A percentile compares a stretch with the other conserved stretches of the same genome.
These are phyloP conservation scores for Drosophila putrida DNA, from an alignment of 2,888 invertebrate genomes.

Conservation along the genomic window DNA sequence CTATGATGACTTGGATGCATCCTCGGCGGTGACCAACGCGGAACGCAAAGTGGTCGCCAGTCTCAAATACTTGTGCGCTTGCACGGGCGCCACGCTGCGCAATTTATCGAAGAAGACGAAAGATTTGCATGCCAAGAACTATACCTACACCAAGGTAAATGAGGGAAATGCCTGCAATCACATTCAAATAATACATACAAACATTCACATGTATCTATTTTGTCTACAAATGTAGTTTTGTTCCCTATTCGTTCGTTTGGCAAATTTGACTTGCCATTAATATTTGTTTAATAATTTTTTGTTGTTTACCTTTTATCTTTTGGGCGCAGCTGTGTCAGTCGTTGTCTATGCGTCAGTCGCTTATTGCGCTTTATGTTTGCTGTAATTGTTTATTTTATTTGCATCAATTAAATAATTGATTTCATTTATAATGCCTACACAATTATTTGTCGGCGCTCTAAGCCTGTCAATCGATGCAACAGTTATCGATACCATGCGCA, in stretches of 20 bases:
- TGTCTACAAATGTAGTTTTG: neutral
- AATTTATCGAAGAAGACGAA: slow-evolving; percentile 81
- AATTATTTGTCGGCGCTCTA: neutral
- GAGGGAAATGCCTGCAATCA: slow-evolving; percentile 18
- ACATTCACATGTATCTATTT: slow-evolving; percentile 1
- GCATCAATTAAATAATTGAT: slow-evolving; percentile 33
- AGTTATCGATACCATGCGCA: slow-evolving; percentile 10
- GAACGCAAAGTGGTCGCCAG: slow-evolving; percentile 80
- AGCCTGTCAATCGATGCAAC: slow-evolving; percentile 14
- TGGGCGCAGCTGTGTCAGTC: slow-evolving; percentile 26
- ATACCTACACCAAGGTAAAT: slow-evolving; percentile 90
- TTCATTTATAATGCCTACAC: slow-evolving; percentile 3
- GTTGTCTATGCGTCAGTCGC: neutral
- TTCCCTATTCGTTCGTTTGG: slow-evolving; percentile 7
- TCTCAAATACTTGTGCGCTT: slow-evolving; percentile 83
- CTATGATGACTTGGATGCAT: slow-evolving; percentile 78
- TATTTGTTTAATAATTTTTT: slow-evolving; percentile 20
- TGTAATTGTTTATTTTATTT: slow-evolving; percentile 48
- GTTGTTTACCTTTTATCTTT: slow-evolving; percentile 23
- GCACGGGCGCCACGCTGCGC: slow-evolving; percentile 83
- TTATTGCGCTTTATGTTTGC: slow-evolving; percentile 36
- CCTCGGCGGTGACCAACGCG: slow-evolving; percentile 65
- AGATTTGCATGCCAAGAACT: slow-evolving; percentile 83
- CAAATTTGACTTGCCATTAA: slow-evolving; percentile 14
- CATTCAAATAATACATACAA: slow-evolving; percentile 1